phyloP scores from a whole-genome alignment of 2,113 vertebrate genomes.

The Natator depressus region DNA sequence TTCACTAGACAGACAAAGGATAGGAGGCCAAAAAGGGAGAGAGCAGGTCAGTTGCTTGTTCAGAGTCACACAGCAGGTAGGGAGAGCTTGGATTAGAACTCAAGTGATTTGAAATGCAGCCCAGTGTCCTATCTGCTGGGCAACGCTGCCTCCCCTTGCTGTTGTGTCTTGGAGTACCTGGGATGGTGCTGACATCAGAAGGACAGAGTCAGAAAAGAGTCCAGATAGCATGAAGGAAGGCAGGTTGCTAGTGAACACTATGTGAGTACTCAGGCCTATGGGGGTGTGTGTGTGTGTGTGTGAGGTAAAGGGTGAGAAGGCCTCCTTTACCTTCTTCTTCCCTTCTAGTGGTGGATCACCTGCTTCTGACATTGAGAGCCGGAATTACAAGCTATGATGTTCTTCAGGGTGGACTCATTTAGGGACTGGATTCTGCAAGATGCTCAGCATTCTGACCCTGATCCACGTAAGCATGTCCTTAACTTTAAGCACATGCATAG shows the following conservation, averaged over 20 bases:
- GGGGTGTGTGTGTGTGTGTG: neutral
- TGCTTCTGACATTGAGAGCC: neutral
- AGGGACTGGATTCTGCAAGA: neutral
- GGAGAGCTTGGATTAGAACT: neutral
- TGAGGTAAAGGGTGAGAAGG: neutral
- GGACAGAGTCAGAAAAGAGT: neutral
- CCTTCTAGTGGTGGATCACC: neutral
- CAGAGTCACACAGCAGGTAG: neutral
- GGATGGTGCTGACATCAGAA: neutral
- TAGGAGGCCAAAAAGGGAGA: neutral
- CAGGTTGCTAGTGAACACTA: neutral
- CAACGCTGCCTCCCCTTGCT: neutral
- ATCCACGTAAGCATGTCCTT: neutral
- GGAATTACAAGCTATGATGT: rapidly evolving
- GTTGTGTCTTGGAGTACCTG: rapidly evolving
- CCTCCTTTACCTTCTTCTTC: rapidly evolving
- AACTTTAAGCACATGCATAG: neutral
- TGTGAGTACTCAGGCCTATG: neutral
- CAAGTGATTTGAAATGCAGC: neutral
- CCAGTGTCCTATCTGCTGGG: rapidly evolving
- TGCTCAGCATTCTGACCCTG: rapidly evolving
- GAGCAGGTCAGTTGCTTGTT: neutral
- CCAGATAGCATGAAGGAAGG: neutral
- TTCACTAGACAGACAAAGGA: neutral
- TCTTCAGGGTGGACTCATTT: neutral